Percentiles rank a stretch among this genome's conserved stretches.
Evolutionary conservation across 2,888 invertebrate species (phyloP).

Genomic region (Lasioglossum figueresi): DNA sequence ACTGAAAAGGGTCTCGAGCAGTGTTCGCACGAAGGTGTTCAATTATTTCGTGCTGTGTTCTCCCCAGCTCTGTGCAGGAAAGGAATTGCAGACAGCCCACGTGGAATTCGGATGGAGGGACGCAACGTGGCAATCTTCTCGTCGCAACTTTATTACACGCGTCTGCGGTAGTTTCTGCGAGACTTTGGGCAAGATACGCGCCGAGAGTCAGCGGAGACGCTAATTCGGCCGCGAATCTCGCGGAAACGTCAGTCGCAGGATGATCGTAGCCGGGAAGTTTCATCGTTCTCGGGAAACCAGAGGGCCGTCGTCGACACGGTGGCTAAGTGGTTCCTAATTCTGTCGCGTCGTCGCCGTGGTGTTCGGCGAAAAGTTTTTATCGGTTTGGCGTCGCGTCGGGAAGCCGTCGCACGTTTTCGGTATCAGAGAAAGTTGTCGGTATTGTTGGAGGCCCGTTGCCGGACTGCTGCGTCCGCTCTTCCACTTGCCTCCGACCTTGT

Average conservation of each 20-base stretch:
- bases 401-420: conserved; percentile 30
- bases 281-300: neutral
- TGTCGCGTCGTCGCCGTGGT: neutral
- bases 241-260: neutral
- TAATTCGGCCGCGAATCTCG: neutral
- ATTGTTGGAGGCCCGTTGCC: conserved; percentile 5
- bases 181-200: neutral
- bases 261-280: neutral
- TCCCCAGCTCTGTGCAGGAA: neutral
- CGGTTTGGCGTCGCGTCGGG: neutral
- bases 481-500: conserved; percentile 31
- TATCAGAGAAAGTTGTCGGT: conserved; percentile 11
- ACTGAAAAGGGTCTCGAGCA: neutral
- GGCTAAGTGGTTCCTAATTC: conserved; percentile 27
- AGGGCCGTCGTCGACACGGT: neutral
- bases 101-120: neutral
- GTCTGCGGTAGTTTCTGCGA: neutral
- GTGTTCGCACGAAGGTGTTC: neutral
- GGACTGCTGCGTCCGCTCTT: conserved; percentile 46
- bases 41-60: neutral
- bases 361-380: conserved; percentile 20
- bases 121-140: neutral
- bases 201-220: neutral
- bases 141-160: neutral
- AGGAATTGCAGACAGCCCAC: neutral